phyloP scores from a whole-genome alignment of 2,797 vertebrate species.

The Coccyzus lansbergi region DNA sequence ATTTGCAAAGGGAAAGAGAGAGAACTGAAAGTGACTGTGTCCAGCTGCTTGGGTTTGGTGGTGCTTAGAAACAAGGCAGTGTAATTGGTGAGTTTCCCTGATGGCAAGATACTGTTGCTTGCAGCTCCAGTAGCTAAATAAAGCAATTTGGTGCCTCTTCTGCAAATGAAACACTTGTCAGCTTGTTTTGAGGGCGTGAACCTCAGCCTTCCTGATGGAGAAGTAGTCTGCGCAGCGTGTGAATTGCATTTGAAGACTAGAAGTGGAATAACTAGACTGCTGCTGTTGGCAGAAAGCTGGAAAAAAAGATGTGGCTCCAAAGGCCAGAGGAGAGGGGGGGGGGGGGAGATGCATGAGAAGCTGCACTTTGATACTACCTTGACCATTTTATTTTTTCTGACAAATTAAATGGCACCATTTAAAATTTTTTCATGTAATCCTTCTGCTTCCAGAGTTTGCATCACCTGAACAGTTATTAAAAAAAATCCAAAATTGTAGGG shows the following conservation, averaged over 20 bases:
- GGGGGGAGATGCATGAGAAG: not conserved
- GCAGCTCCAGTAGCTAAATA: slow-evolving; percentile 4
- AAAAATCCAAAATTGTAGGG: not conserved
- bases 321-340: not conserved
- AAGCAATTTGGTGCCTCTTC: slow-evolving; percentile 17
- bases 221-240: not conserved
- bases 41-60: not conserved
- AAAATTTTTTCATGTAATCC: not conserved
- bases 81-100: not conserved
- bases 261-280: not conserved
- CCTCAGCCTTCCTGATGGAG: not conserved
- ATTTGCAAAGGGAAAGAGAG: not conserved
- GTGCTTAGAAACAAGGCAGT: not conserved
- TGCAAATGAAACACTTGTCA: slow-evolving; percentile 37
- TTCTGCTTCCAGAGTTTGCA: slow-evolving; percentile 11
- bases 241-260: not conserved
- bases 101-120: slow-evolving; percentile 8
- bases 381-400: not conserved
- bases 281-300: not conserved
- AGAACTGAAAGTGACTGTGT: not conserved
- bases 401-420: not conserved
- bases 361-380: not conserved
- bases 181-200: slow-evolving; percentile 66
- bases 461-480: not conserved
- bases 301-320: not conserved